Evolutionary conservation across 2,888 invertebrate species (phyloP).

Genomic region (Scaptomyza parva): DNA sequence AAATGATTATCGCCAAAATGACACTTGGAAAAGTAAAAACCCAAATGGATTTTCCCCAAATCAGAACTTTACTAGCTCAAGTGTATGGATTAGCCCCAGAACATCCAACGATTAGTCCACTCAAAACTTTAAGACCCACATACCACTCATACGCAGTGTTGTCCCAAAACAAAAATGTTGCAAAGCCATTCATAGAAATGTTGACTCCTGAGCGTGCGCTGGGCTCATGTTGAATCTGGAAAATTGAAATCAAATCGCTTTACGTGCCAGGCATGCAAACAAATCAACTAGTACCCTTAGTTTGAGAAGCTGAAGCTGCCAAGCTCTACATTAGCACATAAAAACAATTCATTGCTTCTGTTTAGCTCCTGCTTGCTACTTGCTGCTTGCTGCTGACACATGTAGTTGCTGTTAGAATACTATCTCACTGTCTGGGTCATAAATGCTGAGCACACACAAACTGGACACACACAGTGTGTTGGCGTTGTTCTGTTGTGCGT

Average conservation of each 20-base stretch:
- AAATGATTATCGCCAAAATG: slow-evolving; percentile 4
- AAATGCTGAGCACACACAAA: slow-evolving; percentile 39
- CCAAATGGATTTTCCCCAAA: slow-evolving; percentile 3
- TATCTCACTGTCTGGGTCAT: slow-evolving; percentile 47
- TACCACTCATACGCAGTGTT: slow-evolving; percentile 45
- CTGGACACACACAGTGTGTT: slow-evolving; percentile 5
- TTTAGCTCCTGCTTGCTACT: slow-evolving; percentile 5
- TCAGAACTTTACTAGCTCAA: slow-evolving; percentile 7
- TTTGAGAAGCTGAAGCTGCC: slow-evolving; percentile 10
- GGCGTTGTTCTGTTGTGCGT: slow-evolving; percentile 58
- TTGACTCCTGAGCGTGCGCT: slow-evolving; percentile 61
- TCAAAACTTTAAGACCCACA: slow-evolving; percentile 17
- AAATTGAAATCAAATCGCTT: slow-evolving; percentile 83
- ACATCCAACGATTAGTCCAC: slow-evolving; percentile 49
- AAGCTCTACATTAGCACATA: slow-evolving; percentile 73
- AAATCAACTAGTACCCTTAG: slow-evolving; percentile 46
- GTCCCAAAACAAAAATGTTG: slow-evolving; percentile 52
- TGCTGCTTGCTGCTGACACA: slow-evolving; percentile 67
- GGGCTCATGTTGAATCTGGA: slow-evolving; percentile 67
- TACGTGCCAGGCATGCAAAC: slow-evolving; percentile 79
- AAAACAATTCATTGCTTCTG: slow-evolving; percentile 78
- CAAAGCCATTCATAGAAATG: slow-evolving; percentile 57
- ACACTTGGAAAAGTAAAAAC: slow-evolving; percentile 8
- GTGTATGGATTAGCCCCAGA: slow-evolving; percentile 42
- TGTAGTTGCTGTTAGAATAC: slow-evolving; percentile 48